Evolutionary conservation across 2,113 vertebrate species (phyloP).

Genomic region (Corynorhinus townsendii): DNA sequence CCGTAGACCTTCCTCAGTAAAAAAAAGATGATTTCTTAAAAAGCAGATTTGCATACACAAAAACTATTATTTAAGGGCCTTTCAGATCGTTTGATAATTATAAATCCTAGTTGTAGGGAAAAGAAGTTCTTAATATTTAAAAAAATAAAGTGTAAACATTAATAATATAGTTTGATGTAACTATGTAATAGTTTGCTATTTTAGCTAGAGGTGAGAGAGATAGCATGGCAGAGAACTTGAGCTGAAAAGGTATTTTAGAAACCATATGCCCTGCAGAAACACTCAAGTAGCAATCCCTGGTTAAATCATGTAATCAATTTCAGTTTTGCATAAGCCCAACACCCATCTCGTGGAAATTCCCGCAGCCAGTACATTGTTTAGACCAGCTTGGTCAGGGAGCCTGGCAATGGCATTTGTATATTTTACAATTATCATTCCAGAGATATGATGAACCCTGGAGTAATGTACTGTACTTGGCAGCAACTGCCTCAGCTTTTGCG

Average conservation of each 20-base stretch:
- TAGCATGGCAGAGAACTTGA: neutral
- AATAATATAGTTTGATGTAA: neutral
- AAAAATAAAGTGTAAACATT: neutral
- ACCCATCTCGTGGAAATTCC: neutral
- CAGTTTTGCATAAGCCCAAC: neutral
- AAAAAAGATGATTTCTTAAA: neutral
- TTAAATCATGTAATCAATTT: neutral
- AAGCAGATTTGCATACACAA: neutral
- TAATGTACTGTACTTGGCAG: slow-evolving; percentile 77
- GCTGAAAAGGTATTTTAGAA: neutral
- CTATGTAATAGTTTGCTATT: neutral
- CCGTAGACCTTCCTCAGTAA: neutral
- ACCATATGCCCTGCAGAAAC: neutral
- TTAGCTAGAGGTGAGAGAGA: neutral
- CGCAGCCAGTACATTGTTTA: slow-evolving; percentile 15
- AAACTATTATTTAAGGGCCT: neutral
- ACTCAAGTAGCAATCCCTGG: neutral
- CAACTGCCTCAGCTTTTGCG: slow-evolving; percentile 75
- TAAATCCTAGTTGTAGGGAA: neutral
- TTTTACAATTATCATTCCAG: slow-evolving; percentile 78
- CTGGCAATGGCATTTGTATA: slow-evolving; percentile 71
- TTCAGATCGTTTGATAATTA: neutral
- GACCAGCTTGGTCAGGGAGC: slow-evolving; percentile 60
- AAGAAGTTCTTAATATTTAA: neutral
- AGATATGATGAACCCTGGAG: slow-evolving; percentile 75